Base-by-base conservation (phyloP, 2,888 invertebrate species). In the Therioaphis trifolii region DNA sequence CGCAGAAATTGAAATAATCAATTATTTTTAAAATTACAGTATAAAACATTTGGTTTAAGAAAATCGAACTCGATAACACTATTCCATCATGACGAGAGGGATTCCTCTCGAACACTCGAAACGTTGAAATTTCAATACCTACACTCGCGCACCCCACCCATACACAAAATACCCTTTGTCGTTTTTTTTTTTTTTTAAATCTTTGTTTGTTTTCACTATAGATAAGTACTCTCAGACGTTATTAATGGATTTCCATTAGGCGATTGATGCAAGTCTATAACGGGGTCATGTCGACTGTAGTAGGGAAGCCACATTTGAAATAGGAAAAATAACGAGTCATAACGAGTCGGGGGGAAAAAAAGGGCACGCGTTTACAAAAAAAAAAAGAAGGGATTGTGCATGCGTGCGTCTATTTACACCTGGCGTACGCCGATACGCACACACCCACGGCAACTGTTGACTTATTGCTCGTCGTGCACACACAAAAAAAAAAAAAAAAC, bases 231-330 rank as follows among this genome's bases (percentile, higher is more conserved):
- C 4, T 11, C 4, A 66, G 43, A 27, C 27, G 24, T 68, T 78
- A 40, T 78, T 79, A 79, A 79, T 69, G 78, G 68, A 43, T 79
- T 79, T 79, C 43, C 55, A 69, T 79, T 79, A 79, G 55, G 68
- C 68, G 69, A 69, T 69, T 46, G 29, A 27, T 12, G 12, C 9
- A 68, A 78, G 52, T 78, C n/a, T n/a, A 21, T 1, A 80, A 72
- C 18, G 46, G 46, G 69, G 71, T 61, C 71, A 72, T 29, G 12
- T 29, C n/a, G 29, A 15, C 14, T 1, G 29, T 40, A 71, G 18
- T n/a, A 72, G 21, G 27, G 82, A 74, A 74, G 63, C 82, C 61
- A 24, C 46, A 74, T 14, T 5, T n/a, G 68, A 35, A 72, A 61
- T 49, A 71, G 61, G n/a, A 63, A 40, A 74, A 82, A 63, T 40